phyloP scores from a whole-genome alignment of 2,888 invertebrate species.

The Acronicta leporina region DNA sequence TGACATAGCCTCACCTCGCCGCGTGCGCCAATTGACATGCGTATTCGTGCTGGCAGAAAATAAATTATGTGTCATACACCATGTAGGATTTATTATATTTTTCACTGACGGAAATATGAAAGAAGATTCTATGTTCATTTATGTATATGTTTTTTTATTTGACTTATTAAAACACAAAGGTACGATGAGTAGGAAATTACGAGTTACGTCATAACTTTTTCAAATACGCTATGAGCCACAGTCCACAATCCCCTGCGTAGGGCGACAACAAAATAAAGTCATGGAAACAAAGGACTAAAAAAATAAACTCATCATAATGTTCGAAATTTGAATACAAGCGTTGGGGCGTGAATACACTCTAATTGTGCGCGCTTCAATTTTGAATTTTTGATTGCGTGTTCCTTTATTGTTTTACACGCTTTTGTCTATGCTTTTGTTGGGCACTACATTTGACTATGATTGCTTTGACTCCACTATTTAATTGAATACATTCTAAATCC shows the following conservation, averaged over 20 bases:
- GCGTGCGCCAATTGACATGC: constrained; percentile 44
- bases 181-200: not conserved
- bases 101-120: too few species aligned
- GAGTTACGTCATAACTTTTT: constrained; percentile 3
- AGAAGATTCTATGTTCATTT: too few species aligned
- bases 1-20: constrained; percentile 34
- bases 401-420: constrained; percentile 77
- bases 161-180: too few species aligned
- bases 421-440: constrained; percentile 67
- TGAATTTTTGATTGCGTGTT: constrained; percentile 79
- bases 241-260: constrained; percentile 26
- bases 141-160: too few species aligned
- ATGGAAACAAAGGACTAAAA: constrained; percentile 67
- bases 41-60: constrained; percentile 34
- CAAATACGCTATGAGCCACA: constrained; percentile 12
- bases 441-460: constrained; percentile 51
- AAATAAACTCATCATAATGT: constrained; percentile 59
- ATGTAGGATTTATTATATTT: constrained; percentile 45
- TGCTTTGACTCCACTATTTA: constrained; percentile 45
- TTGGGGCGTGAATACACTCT: constrained; percentile 78
- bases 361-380: constrained; percentile 79
- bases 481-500: constrained; percentile 47
- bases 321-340: constrained; percentile 84
- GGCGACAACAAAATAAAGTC: constrained; percentile 35
- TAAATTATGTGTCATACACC: constrained; percentile 49